Percentiles rank a stretch among this genome's conserved stretches.
phyloP scores from a whole-genome alignment of 1,140 invertebrate genomes.

The Orchesella cincta region DNA sequence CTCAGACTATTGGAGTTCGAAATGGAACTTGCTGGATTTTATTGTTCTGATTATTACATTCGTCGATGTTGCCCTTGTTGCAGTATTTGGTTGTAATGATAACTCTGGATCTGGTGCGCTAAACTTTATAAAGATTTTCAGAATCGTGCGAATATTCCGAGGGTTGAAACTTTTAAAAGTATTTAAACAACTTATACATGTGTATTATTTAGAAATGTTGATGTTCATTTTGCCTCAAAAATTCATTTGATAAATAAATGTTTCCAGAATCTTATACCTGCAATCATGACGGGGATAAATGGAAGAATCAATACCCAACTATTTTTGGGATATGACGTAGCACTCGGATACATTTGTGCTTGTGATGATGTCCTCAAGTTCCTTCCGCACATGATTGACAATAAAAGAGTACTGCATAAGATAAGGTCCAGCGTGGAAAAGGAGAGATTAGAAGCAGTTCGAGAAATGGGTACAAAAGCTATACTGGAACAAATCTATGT shows the following conservation, averaged over 20 bases:
- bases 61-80: not conserved
- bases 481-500: not conserved
- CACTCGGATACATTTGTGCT: constrained; percentile 61
- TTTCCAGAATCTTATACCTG: constrained; percentile 36
- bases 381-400: constrained; percentile 61
- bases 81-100: too few species aligned
- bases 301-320: constrained; percentile 53
- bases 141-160: not conserved
- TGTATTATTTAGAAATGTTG: not conserved
- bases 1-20: not conserved
- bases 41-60: not conserved
- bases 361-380: constrained; percentile 62
- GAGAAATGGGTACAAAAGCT: constrained; percentile 16
- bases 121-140: not conserved
- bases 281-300: constrained; percentile 53
- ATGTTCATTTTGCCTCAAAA: not conserved
- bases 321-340: constrained; percentile 57
- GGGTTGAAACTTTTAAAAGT: not conserved
- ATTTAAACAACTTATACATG: not conserved
- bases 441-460: constrained; percentile 54
- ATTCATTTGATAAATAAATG: not conserved
- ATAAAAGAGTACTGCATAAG: constrained; percentile 58
- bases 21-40: constrained; percentile 19
- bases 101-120: not conserved
- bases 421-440: constrained; percentile 55